Conservation (phyloP, 2,797 vertebrate species). For the Poecilia velifera region DNA sequence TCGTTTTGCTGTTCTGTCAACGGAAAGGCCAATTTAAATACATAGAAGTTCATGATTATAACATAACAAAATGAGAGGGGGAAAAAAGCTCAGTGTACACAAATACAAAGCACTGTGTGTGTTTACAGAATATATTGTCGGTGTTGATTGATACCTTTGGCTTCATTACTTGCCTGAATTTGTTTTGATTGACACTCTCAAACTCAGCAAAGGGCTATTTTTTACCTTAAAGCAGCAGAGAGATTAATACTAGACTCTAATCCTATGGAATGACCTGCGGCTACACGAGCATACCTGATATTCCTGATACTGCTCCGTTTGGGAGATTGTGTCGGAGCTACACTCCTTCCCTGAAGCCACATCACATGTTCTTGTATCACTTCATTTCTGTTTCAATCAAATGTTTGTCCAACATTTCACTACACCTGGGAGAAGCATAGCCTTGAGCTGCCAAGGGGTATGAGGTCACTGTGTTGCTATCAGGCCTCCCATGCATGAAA, state of each 20-base stretch:
- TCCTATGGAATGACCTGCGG: slow-evolving; percentile 69
- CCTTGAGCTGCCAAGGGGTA: slow-evolving; percentile 61
- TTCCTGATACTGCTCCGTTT: slow-evolving; percentile 66
- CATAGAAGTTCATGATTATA: background rate
- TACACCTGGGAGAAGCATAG: slow-evolving; percentile 65
- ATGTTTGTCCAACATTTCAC: slow-evolving; percentile 87
- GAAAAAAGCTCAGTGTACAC: background rate
- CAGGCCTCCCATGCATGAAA: slow-evolving; percentile 64
- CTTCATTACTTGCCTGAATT: slow-evolving; percentile 40
- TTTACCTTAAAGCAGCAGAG: slow-evolving; percentile 58
- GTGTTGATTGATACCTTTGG: slow-evolving; percentile 40
- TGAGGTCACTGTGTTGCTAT: slow-evolving; percentile 62
- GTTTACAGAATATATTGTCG: background rate
- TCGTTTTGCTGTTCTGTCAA: background rate
- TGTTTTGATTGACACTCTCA: slow-evolving; percentile 59
- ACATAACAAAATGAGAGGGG: background rate
- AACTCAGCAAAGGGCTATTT: slow-evolving; percentile 48
- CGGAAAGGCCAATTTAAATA: background rate
- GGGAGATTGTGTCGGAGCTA: slow-evolving; percentile 67
- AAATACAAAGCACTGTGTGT: background rate
- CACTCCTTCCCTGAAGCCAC: slow-evolving; percentile 87
- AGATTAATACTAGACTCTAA: slow-evolving; percentile 73
- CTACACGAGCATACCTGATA: slow-evolving; percentile 73
- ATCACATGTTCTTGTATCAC: slow-evolving; percentile 90
- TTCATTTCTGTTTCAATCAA: slow-evolving; percentile 95